These are phyloP conservation scores for Catharus fuscescens DNA, from an alignment of 2,113 vertebrate species.

Conservation along the genomic window DNA sequence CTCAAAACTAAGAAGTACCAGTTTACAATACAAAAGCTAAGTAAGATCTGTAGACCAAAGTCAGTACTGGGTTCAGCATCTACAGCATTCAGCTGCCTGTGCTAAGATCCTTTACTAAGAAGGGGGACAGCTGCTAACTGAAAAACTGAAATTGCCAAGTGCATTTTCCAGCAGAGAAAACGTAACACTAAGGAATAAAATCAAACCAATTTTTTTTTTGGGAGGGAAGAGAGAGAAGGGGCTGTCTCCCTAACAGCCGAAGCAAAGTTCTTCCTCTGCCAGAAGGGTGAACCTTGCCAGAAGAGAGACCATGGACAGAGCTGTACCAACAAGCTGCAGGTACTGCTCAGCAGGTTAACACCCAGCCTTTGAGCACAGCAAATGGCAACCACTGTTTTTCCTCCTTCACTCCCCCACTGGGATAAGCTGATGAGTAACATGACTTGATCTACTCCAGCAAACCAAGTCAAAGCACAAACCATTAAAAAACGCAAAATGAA, in stretches of 20 bases:
- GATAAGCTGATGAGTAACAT: background rate
- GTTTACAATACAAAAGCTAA: background rate
- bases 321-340: background rate
- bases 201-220: background rate
- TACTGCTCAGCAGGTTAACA: background rate
- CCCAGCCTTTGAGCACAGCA: background rate
- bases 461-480: background rate
- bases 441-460: background rate
- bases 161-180: background rate
- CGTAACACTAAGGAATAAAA: background rate
- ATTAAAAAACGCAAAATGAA: background rate
- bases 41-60: background rate
- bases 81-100: background rate
- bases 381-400: background rate
- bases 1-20: background rate
- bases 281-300: background rate
- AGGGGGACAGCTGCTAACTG: background rate
- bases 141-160: background rate
- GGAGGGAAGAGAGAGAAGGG: background rate
- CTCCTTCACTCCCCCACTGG: background rate
- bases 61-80: background rate
- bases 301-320: background rate
- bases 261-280: background rate
- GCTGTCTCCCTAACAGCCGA: background rate
- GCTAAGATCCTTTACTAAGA: background rate